A percentile compares a stretch with the other conserved stretches of the same genome.
phyloP scores from a whole-genome alignment of 2,797 vertebrate genomes.

The Oreortyx pictus region DNA sequence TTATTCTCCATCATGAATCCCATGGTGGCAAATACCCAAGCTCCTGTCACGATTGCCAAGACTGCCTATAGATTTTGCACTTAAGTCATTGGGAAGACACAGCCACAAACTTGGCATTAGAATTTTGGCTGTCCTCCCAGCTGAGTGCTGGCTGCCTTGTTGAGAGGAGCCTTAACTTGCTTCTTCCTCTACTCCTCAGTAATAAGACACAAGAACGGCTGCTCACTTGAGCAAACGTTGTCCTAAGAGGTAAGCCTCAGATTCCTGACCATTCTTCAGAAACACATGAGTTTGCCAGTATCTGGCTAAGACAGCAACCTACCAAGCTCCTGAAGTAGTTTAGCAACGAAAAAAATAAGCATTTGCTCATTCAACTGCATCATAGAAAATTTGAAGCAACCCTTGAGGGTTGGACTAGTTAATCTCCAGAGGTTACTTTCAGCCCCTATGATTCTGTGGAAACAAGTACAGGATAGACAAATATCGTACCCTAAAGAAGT shows the following conservation, averaged over 20 bases:
- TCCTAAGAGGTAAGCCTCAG: not conserved
- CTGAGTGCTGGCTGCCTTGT: not conserved
- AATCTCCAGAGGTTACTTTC: not conserved
- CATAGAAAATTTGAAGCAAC: not conserved
- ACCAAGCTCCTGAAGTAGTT: not conserved
- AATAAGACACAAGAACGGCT: not conserved
- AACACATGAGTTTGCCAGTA: not conserved
- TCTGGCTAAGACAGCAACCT: not conserved
- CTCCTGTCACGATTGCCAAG: not conserved
- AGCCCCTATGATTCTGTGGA: not conserved
- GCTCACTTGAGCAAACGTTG: not conserved
- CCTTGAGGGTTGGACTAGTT: not conserved
- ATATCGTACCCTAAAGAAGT: not conserved
- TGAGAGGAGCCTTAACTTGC: not conserved
- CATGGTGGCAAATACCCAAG: not conserved
- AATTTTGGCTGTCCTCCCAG: not conserved
- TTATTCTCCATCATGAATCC: not conserved
- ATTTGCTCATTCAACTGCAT: not conserved
- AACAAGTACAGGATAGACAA: not conserved
- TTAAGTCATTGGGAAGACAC: not conserved
- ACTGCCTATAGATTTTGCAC: not conserved
- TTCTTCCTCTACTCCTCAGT: not conserved
- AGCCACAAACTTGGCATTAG: not conserved
- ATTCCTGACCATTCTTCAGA: not conserved
- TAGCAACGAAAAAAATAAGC: not conserved